Percentiles rank a stretch among this genome's conserved stretches.
Conservation (phyloP, 2,888 invertebrate species). For the Synanthedon vespiformis region DNA sequence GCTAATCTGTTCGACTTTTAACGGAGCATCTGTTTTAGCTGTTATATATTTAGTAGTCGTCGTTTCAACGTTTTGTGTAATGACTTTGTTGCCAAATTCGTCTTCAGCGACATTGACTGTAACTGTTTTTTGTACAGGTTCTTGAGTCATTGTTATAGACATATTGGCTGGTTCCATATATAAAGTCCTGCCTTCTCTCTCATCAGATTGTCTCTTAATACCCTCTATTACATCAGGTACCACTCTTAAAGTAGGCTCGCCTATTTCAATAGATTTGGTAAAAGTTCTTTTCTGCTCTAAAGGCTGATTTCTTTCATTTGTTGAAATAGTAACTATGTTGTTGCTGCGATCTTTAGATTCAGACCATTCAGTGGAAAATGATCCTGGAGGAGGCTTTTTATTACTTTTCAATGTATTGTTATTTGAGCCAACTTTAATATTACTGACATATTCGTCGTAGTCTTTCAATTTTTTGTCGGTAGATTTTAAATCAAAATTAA, state of each 20-base stretch:
- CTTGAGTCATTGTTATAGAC: constrained; percentile 58
- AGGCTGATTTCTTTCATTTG: constrained; percentile 44
- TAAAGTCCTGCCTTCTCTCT: constrained; percentile 45
- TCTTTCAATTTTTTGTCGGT: constrained; percentile 35
- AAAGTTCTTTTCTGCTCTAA: constrained; percentile 41
- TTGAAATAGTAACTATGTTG: constrained; percentile 60
- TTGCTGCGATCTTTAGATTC: constrained; percentile 39
- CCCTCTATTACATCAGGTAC: constrained; percentile 60
- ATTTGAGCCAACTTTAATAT: constrained; percentile 59
- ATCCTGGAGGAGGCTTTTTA: constrained; percentile 36
- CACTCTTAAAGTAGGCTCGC: constrained; percentile 44
- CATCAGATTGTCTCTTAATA: constrained; percentile 41
- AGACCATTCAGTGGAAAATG: constrained; percentile 40
- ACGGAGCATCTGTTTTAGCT: constrained; percentile 48
- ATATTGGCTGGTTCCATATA: constrained; percentile 61
- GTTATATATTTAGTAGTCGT: constrained; percentile 53
- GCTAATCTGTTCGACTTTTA: constrained; percentile 60
- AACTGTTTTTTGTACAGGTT: constrained; percentile 61
- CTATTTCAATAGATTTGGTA: constrained; percentile 65
- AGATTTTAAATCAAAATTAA: constrained; percentile 58
- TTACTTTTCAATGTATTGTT: constrained; percentile 51
- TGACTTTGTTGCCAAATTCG: constrained; percentile 60
- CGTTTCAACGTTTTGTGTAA: constrained; percentile 61
- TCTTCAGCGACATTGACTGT: constrained; percentile 64
- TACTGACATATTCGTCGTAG: constrained; percentile 61